Evolutionary conservation across 2,888 invertebrate species (phyloP), one percentile per base, ranked within the genome.

Genomic region (Drosophila paranaensis): DNA sequence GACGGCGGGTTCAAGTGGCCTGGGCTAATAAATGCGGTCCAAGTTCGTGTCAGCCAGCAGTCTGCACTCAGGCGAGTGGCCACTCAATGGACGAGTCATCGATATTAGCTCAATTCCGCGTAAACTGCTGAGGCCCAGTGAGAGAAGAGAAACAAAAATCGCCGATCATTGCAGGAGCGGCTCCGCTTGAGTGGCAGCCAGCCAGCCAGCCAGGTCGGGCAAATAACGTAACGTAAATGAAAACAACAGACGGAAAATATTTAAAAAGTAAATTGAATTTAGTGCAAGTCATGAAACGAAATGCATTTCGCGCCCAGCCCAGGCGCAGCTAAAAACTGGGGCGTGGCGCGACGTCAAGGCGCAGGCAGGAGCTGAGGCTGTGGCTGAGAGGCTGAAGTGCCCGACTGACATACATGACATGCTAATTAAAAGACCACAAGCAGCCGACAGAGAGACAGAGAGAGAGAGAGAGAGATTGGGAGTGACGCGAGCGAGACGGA

Each of bases 391-490:
- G 40, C 54, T 54, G 64, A 88, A 83, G 84, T 88, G 85, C 71
- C 64, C 82, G 78, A 86, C 78, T 79, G 80, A 75, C 81, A 76
- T 83, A 86, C 87, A 86, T 91, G 91, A 91, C 91, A 91, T 91
- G 91, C 91, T 91, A 91, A 91, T 91, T 91, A 91, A 91, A 91
- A 91, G 91, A 89, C 91, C 73, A 81, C 91, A 84, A 71, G 71
- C 74, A 76, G 79, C 86, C 91, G 89, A 82, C 79, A 55, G 71
- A 78, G 70, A 48, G 16, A 3, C 30, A 1, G 30, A 6, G 30
- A n/a, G 20, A 20, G 20, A 20, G 6, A 50, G 16, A 25, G 25
- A 3, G 45, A 33, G 35, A 58, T 20, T 20, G 11, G 33, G 35
- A 54, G 14, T 45, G 42, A 43, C n/a, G 48, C 53, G 68, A 56